Base-by-base conservation (phyloP, 2,797 vertebrate species). In the Diglossa cyanea region DNA sequence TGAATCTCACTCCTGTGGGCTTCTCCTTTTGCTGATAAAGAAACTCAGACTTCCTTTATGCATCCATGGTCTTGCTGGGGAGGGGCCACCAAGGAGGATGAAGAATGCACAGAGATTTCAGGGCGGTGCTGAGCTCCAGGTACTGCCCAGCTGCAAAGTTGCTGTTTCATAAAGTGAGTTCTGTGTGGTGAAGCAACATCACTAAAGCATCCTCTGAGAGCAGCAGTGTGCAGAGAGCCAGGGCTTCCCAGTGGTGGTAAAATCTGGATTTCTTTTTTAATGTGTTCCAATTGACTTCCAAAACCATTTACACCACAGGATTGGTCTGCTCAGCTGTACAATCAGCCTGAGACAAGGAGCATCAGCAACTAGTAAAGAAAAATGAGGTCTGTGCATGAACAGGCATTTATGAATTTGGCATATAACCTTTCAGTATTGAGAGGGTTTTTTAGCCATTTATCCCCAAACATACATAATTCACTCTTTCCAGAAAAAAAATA, bases 401-500 rank as follows among this genome's bases (percentile, higher is more conserved):
- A 37, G 35, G 8, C 26, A 58, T 78, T 75, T 58, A 40, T 51
- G 25, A 21, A 39, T 83, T 93, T 91, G 53, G 35, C 42, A 28
- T 24, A n/a, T 47, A 86, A 76, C 19, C 40, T 76, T 70, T 72
- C 28, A 21, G 1, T 71, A 70, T 54, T 90, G 67, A 72, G 53
- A 47, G 20, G 5, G 1, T 17, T 66, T 94, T 72, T 82, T 2
- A 18, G 6, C 16, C 31, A 24, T 47, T 77, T 93, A 44, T 35
- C 33, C 77, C 35, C n/a, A 80, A 78, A 77, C 14, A 39, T 35
- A 61, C 17, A 68, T 30, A 86, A 86, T 66, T 80, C 21, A 25
- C 55, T 79, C 7, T 86, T 91, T 88, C 48, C 30, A 58, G 75
- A 39, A 73, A 93, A 93, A 87, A 90, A 90, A 89, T 77, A 73